Percentiles rank a stretch among this genome's conserved stretches.
Conservation (phyloP, 37 sponge, comb jelly and placozoan species). For the Geodia barretti region DNA sequence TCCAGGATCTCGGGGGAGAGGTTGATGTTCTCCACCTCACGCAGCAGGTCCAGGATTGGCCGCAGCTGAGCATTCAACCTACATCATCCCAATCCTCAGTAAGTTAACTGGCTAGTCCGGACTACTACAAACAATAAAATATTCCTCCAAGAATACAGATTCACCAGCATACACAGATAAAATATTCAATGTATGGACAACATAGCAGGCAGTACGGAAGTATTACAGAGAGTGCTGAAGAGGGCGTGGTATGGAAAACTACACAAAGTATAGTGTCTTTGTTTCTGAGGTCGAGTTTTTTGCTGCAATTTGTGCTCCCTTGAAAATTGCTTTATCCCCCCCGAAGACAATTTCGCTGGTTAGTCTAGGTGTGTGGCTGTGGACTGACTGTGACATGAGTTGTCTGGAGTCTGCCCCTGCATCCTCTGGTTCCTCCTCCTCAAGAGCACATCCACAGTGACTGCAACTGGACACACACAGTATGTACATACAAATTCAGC, state of each 20-base stretch:
- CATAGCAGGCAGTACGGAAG: background rate
- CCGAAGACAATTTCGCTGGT: too few relatives aligned
- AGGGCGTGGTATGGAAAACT: too few relatives aligned
- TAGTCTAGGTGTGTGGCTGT: too few relatives aligned
- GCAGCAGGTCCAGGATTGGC: slow-evolving; percentile 66
- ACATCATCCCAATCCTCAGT: too few relatives aligned
- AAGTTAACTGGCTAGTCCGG: too few relatives aligned
- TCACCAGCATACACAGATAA: background rate
- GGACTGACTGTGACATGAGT: slow-evolving; percentile 40
- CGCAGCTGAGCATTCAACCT: slow-evolving; percentile 73
- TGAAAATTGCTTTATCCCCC: too few relatives aligned
- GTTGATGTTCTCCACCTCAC: slow-evolving; percentile 62
- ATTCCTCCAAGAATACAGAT: too few relatives aligned
- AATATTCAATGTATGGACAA: background rate
- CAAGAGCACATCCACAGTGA: slow-evolving; percentile 51
- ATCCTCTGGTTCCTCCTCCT: slow-evolving; percentile 48
- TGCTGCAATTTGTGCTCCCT: too few relatives aligned
- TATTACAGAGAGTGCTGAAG: background rate
- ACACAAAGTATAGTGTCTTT: too few relatives aligned
- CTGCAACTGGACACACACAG: slow-evolving; percentile 70
- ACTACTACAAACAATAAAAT: background rate
- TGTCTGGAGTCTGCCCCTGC: slow-evolving; percentile 20
- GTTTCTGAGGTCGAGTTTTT: too few relatives aligned
- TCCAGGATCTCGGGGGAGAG: slow-evolving; percentile 76
- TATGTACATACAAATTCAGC: too few relatives aligned